Evolutionary conservation across 2,888 invertebrate species (phyloP).

Genomic region (Caenorhabditis uteleia): DNA sequence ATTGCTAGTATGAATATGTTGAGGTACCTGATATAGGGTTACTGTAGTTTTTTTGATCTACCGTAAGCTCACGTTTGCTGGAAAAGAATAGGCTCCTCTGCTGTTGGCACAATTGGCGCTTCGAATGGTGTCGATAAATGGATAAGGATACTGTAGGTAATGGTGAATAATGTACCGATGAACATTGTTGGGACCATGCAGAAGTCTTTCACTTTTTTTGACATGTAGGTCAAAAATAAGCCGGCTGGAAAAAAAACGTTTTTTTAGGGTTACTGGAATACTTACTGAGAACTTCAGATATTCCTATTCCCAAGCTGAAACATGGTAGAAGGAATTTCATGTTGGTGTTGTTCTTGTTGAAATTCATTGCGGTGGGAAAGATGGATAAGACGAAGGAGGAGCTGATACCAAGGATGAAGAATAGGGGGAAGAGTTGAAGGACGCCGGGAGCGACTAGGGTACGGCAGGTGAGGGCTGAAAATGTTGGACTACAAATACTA

Average conservation of each 20-base stretch:
- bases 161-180: constrained; percentile 23
- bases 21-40: too few relatives aligned
- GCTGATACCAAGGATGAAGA: constrained; percentile 33
- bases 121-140: constrained; percentile 40
- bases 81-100: constrained; percentile 19
- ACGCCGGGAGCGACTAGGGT: too few relatives aligned
- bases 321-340: constrained; percentile 41
- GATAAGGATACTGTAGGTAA: constrained; percentile 19
- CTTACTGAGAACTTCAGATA: constrained; percentile 48
- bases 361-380: constrained; percentile 49
- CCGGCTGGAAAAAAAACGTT: constrained; percentile 40
- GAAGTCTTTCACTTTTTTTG: constrained; percentile 38
- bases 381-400: constrained; percentile 47
- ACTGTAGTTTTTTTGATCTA: too few relatives aligned
- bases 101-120: constrained; percentile 38
- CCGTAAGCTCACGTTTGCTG: constrained; percentile 25
- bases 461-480: too few relatives aligned
- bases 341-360: constrained; percentile 32
- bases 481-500: too few relatives aligned
- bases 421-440: too few relatives aligned
- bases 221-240: constrained; percentile 36
- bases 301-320: constrained; percentile 40
- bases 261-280: neutral
- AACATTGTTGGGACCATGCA: constrained; percentile 45
- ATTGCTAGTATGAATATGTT: constrained; percentile 39